These are phyloP conservation scores for Esox niger DNA, from an alignment of 2,113 vertebrate species.

Conservation along the genomic window DNA sequence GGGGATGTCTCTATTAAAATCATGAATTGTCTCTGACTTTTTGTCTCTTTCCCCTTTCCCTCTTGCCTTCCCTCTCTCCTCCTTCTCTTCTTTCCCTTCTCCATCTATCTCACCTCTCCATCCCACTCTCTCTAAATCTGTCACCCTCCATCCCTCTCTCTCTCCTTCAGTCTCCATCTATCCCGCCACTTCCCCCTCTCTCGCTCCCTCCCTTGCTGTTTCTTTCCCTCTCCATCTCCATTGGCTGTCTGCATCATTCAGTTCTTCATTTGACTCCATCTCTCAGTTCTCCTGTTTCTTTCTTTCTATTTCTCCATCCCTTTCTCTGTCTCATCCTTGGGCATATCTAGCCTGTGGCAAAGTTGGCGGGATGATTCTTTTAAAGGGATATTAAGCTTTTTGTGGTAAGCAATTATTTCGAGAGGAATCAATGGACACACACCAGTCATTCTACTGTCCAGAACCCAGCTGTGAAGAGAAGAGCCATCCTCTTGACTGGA, in stretches of 20 bases:
- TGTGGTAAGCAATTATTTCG: constrained; percentile 32
- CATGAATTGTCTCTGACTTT: too few species aligned
- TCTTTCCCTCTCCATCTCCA: constrained; percentile 5
- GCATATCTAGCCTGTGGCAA: too few species aligned
- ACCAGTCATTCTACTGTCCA: constrained; percentile 6
- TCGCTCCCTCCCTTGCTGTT: neutral
- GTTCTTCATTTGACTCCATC: too few species aligned
- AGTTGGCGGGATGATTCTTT: too few species aligned
- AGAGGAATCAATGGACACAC: neutral
- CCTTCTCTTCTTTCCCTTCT: constrained; percentile 20
- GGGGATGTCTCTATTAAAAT: too few species aligned
- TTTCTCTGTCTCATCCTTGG: constrained; percentile 27
- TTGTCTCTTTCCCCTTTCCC: too few species aligned
- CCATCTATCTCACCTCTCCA: too few species aligned
- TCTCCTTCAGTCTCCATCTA: constrained; percentile 1
- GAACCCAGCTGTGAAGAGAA: constrained; percentile 17
- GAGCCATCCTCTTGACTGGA: constrained; percentile 29
- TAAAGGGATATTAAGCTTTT: neutral
- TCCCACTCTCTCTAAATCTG: constrained; percentile 9
- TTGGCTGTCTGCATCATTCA: neutral
- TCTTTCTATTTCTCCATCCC: neutral
- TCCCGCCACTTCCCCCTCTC: neutral
- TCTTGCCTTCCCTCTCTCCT: neutral
- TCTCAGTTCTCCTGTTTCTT: neutral
- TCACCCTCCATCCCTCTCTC: neutral